Evolutionary conservation across 2,797 vertebrate species (phyloP).

Genomic region (Etheostoma nigrum): DNA sequence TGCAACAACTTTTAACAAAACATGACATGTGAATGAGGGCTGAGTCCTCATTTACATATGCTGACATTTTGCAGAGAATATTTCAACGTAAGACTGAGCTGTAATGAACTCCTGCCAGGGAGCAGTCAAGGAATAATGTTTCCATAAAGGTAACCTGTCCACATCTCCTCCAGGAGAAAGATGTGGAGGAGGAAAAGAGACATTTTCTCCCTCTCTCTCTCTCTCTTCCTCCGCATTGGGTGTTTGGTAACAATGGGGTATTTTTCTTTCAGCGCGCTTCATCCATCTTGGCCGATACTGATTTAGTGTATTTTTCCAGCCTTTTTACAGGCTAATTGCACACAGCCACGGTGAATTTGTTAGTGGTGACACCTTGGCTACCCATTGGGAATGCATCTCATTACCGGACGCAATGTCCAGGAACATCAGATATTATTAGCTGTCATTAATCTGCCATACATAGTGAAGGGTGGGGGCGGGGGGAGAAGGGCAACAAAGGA

Average conservation of each 20-base stretch:
- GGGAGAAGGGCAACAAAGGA: conserved; percentile 78
- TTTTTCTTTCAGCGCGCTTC: conserved; percentile 83
- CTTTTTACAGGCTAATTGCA: conserved; percentile 99
- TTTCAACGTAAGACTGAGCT: conserved; percentile 94
- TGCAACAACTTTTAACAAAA: conserved; percentile 93
- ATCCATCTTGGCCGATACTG: conserved; percentile 93
- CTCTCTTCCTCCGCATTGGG: conserved; percentile 72
- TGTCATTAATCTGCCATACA: conserved; percentile 99
- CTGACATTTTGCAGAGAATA: conserved; percentile 99
- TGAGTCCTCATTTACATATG: conserved; percentile 96
- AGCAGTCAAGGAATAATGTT: conserved; percentile 99
- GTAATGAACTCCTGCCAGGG: conserved; percentile 99
- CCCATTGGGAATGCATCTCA: conserved; percentile 98
- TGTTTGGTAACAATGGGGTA: conserved; percentile 79
- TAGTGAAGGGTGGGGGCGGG: conserved; percentile 72
- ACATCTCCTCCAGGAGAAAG: conserved; percentile 94
- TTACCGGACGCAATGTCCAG: conserved; percentile 96
- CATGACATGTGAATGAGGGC: conserved; percentile 89
- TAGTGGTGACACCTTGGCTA: conserved; percentile 98
- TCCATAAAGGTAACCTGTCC: conserved; percentile 99
- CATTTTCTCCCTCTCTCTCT: conserved; percentile 78
- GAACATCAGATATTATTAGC: conserved; percentile 99
- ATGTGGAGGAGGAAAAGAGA: conserved; percentile 88
- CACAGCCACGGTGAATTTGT: conserved; percentile 94
- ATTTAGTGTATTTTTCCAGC: conserved; percentile 93